These are phyloP conservation scores for Anableps anableps DNA, from an alignment of 2,797 vertebrate species.

Conservation along the genomic window DNA sequence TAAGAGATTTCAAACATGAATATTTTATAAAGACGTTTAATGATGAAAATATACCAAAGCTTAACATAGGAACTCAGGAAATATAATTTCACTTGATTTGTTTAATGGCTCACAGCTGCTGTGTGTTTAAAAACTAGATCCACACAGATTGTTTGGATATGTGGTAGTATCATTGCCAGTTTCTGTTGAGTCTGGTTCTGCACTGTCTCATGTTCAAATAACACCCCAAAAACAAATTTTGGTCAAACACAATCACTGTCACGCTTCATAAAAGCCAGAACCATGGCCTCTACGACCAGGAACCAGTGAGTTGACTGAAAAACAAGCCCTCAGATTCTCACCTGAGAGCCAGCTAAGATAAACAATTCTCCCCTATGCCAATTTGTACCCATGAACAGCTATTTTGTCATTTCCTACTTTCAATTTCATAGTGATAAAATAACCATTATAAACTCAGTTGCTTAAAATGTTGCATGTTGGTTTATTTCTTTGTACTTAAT, in stretches of 20 bases:
- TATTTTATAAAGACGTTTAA: not conserved
- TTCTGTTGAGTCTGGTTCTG: constrained; percentile 7
- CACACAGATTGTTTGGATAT: constrained; percentile 15
- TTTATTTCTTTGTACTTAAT: not conserved
- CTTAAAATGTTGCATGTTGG: not conserved
- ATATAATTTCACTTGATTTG: not conserved
- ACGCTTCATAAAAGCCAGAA: constrained; percentile 31
- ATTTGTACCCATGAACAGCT: not conserved
- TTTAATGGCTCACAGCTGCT: not conserved
- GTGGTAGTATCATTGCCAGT: constrained; percentile 2
- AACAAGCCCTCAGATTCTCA: constrained; percentile 11
- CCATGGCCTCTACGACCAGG: constrained; percentile 13
- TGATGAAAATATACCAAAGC: not conserved
- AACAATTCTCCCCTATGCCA: not conserved
- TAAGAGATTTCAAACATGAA: not conserved
- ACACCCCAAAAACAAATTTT: constrained; percentile 18
- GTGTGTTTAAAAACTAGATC: not conserved
- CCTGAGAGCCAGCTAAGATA: constrained; percentile 4
- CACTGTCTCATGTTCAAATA: constrained; percentile 4
- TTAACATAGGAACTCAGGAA: not conserved
- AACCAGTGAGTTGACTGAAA: constrained; percentile 11
- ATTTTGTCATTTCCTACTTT: not conserved
- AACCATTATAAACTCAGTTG: not conserved
- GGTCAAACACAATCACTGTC: constrained; percentile 21
- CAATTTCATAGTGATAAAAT: not conserved